These are phyloP conservation scores for Kryphioiulus occultus DNA, from an alignment of 2,888 invertebrate species.

Conservation along the genomic window DNA sequence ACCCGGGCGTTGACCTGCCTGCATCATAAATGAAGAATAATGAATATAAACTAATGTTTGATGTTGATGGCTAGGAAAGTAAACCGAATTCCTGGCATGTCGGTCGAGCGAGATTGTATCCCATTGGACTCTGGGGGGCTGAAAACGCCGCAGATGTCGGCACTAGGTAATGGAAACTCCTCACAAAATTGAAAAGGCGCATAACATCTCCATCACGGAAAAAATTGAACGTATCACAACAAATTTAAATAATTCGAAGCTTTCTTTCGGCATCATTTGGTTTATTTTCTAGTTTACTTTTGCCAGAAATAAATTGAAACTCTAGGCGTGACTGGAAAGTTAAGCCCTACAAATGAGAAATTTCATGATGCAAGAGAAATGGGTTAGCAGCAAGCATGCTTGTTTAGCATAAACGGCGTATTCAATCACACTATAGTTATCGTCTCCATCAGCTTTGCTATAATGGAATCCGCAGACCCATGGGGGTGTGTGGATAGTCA, in stretches of 20 bases:
- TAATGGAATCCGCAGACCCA: background rate
- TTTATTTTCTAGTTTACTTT: background rate
- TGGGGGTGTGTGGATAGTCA: background rate
- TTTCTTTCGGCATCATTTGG: background rate
- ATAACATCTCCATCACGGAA: background rate
- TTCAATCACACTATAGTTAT: background rate
- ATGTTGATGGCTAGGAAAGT: background rate
- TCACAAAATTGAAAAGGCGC: background rate
- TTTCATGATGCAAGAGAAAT: slow-evolving; percentile 4
- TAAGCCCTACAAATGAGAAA: background rate
- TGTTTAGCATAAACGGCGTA: background rate
- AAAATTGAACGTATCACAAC: background rate
- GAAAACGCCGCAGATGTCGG: background rate
- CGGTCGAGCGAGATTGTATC: background rate
- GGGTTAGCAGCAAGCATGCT: background rate
- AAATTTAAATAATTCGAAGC: slow-evolving; percentile 11
- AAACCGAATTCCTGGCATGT: slow-evolving; percentile 8
- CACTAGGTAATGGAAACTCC: background rate
- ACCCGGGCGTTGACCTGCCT: slow-evolving; percentile 1
- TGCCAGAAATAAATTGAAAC: background rate
- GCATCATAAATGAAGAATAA: background rate
- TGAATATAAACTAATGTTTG: background rate
- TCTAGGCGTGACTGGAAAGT: background rate
- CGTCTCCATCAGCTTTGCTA: background rate
- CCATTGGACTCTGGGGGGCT: background rate